Evolutionary conservation across 2,113 vertebrate genomes (phyloP).

Genomic region (Sinosuthora webbiana): DNA sequence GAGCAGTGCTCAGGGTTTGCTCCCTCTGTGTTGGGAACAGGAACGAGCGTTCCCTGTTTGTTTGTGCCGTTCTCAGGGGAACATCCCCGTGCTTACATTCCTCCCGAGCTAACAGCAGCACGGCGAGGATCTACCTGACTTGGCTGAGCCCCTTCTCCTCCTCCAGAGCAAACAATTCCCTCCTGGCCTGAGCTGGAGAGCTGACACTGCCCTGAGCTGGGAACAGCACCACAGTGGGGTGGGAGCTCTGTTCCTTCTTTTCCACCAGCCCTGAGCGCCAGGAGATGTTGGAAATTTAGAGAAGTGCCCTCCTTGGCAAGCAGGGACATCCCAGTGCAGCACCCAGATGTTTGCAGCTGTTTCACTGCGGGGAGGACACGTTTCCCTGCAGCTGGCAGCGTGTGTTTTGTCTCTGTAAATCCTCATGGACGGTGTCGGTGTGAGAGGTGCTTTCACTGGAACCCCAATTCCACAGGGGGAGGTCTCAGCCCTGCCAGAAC

Average conservation of each 20-base stretch:
- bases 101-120: neutral
- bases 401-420: neutral
- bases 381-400: neutral
- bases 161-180: neutral
- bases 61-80: neutral
- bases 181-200: neutral
- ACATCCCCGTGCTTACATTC: constrained; percentile 22
- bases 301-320: neutral
- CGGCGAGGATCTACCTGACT: neutral
- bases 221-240: neutral
- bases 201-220: neutral
- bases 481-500: neutral
- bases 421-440: accelerated
- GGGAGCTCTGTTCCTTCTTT: neutral
- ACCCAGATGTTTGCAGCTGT: neutral
- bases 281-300: neutral
- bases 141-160: neutral
- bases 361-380: neutral
- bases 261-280: neutral
- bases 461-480: neutral
- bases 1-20: neutral
- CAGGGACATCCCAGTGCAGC: neutral
- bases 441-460: neutral
- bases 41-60: neutral
- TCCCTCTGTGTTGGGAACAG: neutral